Percentiles rank a stretch among this genome's conserved stretches.
phyloP scores from a whole-genome alignment of 2,113 vertebrate genomes.

The Sceloporus tristichus region DNA sequence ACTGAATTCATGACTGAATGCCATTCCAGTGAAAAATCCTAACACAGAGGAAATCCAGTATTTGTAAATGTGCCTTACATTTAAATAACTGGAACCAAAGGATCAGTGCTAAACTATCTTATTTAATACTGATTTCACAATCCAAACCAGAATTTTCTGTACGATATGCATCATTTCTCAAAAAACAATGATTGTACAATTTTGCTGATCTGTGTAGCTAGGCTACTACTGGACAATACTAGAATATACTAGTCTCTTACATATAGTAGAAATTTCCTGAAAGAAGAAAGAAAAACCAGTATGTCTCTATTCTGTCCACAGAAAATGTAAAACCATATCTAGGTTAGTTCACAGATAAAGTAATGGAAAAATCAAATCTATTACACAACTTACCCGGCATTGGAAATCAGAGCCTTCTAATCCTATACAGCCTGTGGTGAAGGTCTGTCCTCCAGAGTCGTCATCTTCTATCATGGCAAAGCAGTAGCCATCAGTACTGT shows the following conservation, averaged over 20 bases:
- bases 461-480: slow-evolving; percentile 98
- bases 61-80: no score
- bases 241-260: background rate
- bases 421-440: slow-evolving; percentile 94
- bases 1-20: no score
- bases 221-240: background rate
- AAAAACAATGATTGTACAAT: background rate
- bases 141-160: background rate
- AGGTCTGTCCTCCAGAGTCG: slow-evolving; percentile 85
- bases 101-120: background rate
- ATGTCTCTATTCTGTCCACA: background rate
- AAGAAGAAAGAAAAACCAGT: background rate
- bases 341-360: slow-evolving; percentile 28
- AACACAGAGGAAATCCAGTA: no score
- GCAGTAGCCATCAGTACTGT: slow-evolving; percentile 95
- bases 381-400: slow-evolving; percentile 87
- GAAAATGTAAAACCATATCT: background rate
- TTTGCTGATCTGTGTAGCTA: background rate
- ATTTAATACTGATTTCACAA: background rate
- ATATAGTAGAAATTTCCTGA: background rate
- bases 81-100: background rate
- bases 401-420: slow-evolving; percentile 94
- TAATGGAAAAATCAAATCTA: background rate
- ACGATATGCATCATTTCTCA: background rate
- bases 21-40: no score